phyloP scores from a whole-genome alignment of 2,888 invertebrate species.

The Pseudococcus jackbeardsleyi region DNA sequence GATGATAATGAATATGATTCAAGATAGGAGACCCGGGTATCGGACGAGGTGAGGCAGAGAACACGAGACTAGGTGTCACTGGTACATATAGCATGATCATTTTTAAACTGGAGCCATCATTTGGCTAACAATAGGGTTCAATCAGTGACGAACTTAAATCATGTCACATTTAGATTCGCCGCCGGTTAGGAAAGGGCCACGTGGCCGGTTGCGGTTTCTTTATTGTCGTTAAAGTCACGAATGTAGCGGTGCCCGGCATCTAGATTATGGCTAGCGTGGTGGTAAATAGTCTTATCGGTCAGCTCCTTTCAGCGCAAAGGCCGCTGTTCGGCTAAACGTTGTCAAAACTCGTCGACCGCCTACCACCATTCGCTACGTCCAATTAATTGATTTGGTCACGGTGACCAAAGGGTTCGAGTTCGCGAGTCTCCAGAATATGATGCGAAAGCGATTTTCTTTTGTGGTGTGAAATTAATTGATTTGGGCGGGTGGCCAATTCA shows the following conservation, averaged over 20 bases:
- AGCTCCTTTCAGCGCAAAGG: constrained; percentile 44
- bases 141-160: constrained; percentile 52
- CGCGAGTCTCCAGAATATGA: background rate
- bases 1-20: constrained; percentile 57
- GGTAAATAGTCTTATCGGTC: constrained; percentile 61
- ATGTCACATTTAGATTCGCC: constrained; percentile 51
- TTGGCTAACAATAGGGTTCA: constrained; percentile 56
- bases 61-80: background rate
- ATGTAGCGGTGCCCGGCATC: constrained; percentile 54
- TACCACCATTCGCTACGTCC: background rate
- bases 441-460: background rate
- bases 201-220: constrained; percentile 57
- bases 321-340: constrained; percentile 11
- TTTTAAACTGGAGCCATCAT: constrained; percentile 33
- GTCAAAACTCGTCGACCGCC: background rate
- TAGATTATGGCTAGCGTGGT: constrained; percentile 62
- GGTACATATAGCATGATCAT: constrained; percentile 15
- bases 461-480: constrained; percentile 3
- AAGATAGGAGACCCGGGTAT: background rate
- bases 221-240: constrained; percentile 56
- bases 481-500: background rate
- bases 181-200: constrained; percentile 4
- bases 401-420: constrained; percentile 4
- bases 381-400: constrained; percentile 27
- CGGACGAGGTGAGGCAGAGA: background rate